These are phyloP conservation scores for Octodonta nipae DNA, from an alignment of 2,888 invertebrate species.

Conservation along the genomic window DNA sequence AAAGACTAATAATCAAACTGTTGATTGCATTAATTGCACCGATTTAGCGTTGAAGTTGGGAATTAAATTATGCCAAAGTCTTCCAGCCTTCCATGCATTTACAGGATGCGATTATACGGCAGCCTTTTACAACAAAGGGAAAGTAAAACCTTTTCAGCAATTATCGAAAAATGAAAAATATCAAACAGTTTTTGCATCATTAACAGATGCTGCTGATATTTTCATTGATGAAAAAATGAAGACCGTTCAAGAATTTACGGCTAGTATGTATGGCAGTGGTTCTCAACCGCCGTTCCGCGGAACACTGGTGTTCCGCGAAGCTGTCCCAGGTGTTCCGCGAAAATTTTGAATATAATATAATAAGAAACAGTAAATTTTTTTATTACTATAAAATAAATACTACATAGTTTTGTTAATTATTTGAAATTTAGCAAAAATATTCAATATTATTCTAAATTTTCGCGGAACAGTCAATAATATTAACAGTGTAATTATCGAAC, in stretches of 20 bases:
- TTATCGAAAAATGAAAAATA: background rate
- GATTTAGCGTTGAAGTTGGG: background rate
- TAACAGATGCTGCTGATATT: background rate
- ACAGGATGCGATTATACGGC: background rate
- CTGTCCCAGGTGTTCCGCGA: too few species aligned
- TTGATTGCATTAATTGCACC: background rate
- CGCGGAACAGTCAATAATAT: too few species aligned
- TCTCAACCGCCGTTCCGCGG: too few species aligned
- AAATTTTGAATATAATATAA: too few species aligned
- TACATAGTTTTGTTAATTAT: too few species aligned
- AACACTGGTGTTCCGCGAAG: too few species aligned
- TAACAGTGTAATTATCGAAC: too few species aligned
- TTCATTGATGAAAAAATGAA: conserved; percentile 1
- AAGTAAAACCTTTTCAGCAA: background rate
- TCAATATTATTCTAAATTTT: too few species aligned
- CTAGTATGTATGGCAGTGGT: background rate
- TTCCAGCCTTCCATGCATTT: background rate
- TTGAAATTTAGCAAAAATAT: too few species aligned
- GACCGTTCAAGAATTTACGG: background rate
- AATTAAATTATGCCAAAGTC: background rate
- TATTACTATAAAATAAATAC: too few species aligned
- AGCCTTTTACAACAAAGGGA: background rate
- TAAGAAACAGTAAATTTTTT: too few species aligned
- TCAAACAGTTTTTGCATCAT: background rate
- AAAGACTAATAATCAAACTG: too few species aligned